A percentile compares a stretch with the other conserved stretches of the same genome.
Evolutionary conservation across 2,888 invertebrate species (phyloP).

Genomic region (Vesta saturnalis): DNA sequence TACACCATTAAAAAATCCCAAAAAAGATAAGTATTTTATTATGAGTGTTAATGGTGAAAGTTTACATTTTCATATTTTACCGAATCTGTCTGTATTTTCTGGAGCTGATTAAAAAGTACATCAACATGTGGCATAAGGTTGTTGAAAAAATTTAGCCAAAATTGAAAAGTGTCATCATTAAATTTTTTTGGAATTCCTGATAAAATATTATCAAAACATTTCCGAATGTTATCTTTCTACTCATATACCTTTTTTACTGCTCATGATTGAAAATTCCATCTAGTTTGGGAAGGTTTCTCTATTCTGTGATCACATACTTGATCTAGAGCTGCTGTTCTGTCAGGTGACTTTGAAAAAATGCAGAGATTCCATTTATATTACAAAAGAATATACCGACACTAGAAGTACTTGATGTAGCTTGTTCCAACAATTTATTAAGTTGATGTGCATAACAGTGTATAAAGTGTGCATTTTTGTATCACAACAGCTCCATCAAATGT

Average conservation of each 20-base stretch:
- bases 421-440: no score
- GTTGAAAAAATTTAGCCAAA: constrained; percentile 3
- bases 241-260: not conserved
- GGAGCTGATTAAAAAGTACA: constrained; percentile 7
- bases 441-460: no score
- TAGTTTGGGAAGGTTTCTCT: not conserved
- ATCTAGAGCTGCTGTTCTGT: no score
- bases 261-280: not conserved
- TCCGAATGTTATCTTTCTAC: not conserved
- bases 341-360: no score
- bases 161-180: constrained; percentile 1
- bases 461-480: no score
- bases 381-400: no score
- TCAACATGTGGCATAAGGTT: constrained; percentile 12
- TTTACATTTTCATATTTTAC: constrained; percentile 10
- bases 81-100: constrained; percentile 12
- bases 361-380: no score
- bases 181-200: constrained; percentile 10
- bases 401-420: no score
- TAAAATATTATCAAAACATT: constrained; percentile 18
- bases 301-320: no score
- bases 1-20: not conserved
- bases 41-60: not conserved
- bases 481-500: no score
- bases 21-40: not conserved